Percentiles rank a stretch among this genome's conserved stretches.
Evolutionary conservation across 2,888 invertebrate species (phyloP).

Genomic region (Drosophila acutilabella): DNA sequence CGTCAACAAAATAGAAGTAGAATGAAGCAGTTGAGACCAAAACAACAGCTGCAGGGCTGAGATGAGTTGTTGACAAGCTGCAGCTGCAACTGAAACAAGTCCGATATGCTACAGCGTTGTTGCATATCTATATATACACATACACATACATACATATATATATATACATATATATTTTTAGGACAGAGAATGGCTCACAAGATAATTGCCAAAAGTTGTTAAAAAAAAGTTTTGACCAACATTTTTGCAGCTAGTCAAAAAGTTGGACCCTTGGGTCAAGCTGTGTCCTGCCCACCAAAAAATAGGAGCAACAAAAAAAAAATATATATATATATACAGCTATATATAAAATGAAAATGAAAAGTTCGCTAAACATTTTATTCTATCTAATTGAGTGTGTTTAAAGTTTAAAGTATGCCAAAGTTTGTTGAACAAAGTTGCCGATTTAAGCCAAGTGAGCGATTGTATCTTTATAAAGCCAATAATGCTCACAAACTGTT

Average conservation of each 20-base stretch:
- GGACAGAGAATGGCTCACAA: constrained; percentile 63
- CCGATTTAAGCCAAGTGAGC: constrained; percentile 53
- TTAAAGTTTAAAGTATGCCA: constrained; percentile 78
- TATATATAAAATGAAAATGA: not conserved
- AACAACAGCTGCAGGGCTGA: constrained; percentile 29
- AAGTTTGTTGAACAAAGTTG: constrained; percentile 63
- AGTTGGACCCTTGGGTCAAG: constrained; percentile 76
- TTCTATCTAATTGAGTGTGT: constrained; percentile 81
- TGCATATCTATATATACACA: not conserved
- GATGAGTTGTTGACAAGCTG: constrained; percentile 48
- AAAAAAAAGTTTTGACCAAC: constrained; percentile 66
- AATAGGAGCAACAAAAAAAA: constrained; percentile 5
- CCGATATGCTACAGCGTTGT: not conserved
- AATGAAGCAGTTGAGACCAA: constrained; percentile 16
- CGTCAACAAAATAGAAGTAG: constrained; percentile 23
- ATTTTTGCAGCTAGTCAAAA: constrained; percentile 75
- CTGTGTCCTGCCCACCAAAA: constrained; percentile 59
- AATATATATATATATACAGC: not conserved
- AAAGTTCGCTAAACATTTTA: constrained; percentile 78
- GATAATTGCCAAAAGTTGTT: constrained; percentile 82
- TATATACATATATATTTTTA: constrained; percentile 30
- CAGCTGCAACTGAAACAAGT: constrained; percentile 43
- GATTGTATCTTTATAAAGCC: constrained; percentile 49
- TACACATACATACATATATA: not conserved
- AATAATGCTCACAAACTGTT: constrained; percentile 59